Evolutionary conservation across 2,888 invertebrate genomes (phyloP).

Genomic region (Xylota sylvarum): DNA sequence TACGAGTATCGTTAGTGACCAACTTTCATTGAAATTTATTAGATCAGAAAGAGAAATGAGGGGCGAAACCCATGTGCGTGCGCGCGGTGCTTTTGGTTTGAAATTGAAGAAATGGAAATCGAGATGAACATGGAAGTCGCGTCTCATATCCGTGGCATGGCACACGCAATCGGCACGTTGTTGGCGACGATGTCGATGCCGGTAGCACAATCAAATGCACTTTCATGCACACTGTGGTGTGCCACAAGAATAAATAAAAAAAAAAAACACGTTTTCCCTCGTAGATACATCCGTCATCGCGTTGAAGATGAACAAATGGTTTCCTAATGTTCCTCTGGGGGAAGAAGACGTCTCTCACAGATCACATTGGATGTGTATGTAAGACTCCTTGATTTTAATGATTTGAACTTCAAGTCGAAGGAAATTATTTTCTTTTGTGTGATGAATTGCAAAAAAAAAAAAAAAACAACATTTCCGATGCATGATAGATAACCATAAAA

Average conservation of each 20-base stretch:
- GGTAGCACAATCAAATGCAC: conserved; percentile 18
- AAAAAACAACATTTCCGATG: background rate
- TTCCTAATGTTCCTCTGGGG: background rate
- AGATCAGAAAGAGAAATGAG: conserved; percentile 59
- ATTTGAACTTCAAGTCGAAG: conserved; percentile 5
- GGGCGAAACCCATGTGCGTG: conserved; percentile 15
- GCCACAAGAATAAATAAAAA: no score
- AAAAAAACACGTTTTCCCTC: background rate
- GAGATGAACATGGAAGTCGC: conserved; percentile 55
- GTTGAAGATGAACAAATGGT: background rate
- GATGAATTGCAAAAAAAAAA: conserved; percentile 9
- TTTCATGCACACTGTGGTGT: background rate
- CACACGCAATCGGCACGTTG: conserved; percentile 60
- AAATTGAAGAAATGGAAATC: conserved; percentile 58
- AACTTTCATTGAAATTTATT: conserved; percentile 66
- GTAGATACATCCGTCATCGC: background rate
- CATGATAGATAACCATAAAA: background rate
- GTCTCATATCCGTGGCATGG: conserved; percentile 38
- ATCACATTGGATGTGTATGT: background rate
- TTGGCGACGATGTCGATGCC: conserved; percentile 2
- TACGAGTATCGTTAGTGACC: conserved; percentile 25
- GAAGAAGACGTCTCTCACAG: background rate
- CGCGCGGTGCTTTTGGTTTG: conserved; percentile 7
- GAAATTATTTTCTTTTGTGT: background rate
- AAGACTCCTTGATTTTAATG: background rate